Base-by-base conservation (phyloP, 1,140 invertebrate genomes). In the Anoplophora glabripennis region DNA sequence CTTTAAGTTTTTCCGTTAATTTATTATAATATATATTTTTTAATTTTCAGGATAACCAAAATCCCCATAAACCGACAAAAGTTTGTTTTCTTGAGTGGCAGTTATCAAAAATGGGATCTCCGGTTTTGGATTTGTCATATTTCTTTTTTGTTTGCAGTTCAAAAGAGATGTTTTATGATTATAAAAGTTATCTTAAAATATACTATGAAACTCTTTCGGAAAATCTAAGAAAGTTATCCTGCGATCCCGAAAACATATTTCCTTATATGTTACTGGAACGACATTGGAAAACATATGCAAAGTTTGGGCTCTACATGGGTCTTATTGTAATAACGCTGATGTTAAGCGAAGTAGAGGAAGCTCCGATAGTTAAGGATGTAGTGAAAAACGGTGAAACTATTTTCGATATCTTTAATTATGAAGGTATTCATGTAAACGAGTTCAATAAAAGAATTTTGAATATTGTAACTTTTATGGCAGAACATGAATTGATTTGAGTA, bases 61-160 rank as follows among this genome's bases (percentile, higher is more conserved):
- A 61, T 11, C 37, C 38, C 21, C 36, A n/a, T 11, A 66, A 58
- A 46, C 62, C 62, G 4, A 9, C 53, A 35, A 41, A 81, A 21
- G 65, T 79, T 9, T 49, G 49, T 38, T 66, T 84, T 0, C 61
- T 84, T 10, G 84, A 85, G 59, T 81, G 79, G 70, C 83, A 85
- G 66, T 63, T 83, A 7, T 69, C 75, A 7, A 73, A 79, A 14
- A 77, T 79, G 49, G 75, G 76, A 1, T 82, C 82, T 2, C 83
- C 83, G 4, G 75, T 80, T 1, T 76, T 75, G 0, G 83, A 85
- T 59, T 61, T 85, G 48, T 73, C 75, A 0, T 82, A 83, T 59
- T 81, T 79, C 49, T 70, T 85, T 4, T 83, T 78, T 57, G 77
- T 76, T 62, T 78, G 77, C 51, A 79, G 80, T 1, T 77, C 80